Evolutionary conservation across 2,888 invertebrate species (phyloP), one percentile per base, ranked within the genome.

Genomic region (Marronus borbonicus): DNA sequence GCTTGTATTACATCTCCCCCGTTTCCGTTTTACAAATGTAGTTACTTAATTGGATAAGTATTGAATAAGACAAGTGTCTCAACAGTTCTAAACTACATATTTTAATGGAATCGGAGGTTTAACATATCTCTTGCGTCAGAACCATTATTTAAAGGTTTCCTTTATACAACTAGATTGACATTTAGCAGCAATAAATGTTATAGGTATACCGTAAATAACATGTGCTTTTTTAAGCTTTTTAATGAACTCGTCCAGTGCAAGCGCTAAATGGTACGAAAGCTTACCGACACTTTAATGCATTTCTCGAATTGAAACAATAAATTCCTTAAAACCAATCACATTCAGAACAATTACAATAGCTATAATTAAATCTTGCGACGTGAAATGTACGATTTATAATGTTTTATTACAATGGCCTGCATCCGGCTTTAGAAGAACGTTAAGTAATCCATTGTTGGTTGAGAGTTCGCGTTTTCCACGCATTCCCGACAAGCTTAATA

Each of bases 401-500:
- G 55, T 55, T 39, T 68, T 66, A 76, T 60, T 52, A 76, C 76
- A 76, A 76, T 76, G 68, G 58, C 55, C 68, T 14, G 31, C 49
- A 76, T 76, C 68, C 76, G 76, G 68, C 50, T 76, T 66, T 44
- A 50, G 39, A 62, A 28, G 66, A 68, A 65, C 52, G 66, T 66
- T 64, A 68, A 76, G 76, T 20, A 65, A 76, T 68, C 76, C 64
- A 76, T 76, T 76, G 76, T 76, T 28, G 50, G 50, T 55, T 36
- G 44, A 76, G 17, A 31, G 31, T 52, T 10, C 20, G 62, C 65
- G 39, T 66, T 60, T 74, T 74, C 60, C 24, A 17, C 20, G 49
- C 55, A 76, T 76, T 76, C 52, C 52, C 36, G 39, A 36, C 52
- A 20, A 50, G 36, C 31, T 64, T 55, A 58, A 66, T 66, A 49